These are phyloP conservation scores for Calameuta pallipes DNA, from an alignment of 2,888 invertebrate species.

Conservation along the genomic window DNA sequence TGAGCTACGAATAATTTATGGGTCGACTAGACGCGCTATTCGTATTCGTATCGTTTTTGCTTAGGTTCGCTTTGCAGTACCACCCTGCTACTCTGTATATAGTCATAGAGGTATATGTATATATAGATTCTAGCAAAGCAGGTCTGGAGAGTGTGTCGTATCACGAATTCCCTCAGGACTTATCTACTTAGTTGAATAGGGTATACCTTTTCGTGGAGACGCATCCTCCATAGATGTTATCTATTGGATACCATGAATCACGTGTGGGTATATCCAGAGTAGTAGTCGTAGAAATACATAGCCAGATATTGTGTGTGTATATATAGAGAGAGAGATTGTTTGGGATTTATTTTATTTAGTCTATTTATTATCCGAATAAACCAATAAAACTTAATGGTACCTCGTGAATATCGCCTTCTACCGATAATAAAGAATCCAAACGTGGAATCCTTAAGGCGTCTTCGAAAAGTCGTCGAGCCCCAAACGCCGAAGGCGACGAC, in stretches of 20 bases:
- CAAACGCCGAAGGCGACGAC: background rate
- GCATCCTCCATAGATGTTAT: background rate
- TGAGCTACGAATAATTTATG: background rate
- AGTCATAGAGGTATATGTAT: background rate
- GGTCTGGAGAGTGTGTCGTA: background rate
- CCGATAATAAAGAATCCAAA: background rate
- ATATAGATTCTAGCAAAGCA: background rate
- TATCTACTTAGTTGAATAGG: background rate
- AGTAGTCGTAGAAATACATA: background rate
- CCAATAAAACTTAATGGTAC: background rate
- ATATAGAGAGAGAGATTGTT: no score
- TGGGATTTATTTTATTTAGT: background rate
- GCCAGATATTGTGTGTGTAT: background rate
- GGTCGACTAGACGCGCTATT: background rate
- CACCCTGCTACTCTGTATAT: background rate
- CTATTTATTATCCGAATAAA: background rate
- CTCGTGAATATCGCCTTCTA: background rate
- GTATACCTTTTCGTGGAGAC: background rate
- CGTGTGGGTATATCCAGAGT: background rate
- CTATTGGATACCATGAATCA: background rate
- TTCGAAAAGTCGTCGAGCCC: background rate
- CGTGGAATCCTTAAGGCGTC: background rate
- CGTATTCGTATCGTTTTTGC: background rate
- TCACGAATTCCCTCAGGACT: background rate
- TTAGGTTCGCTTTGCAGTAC: background rate